Evolutionary conservation across 2,113 vertebrate genomes (phyloP).

Genomic region (Pleuronectes platessa): DNA sequence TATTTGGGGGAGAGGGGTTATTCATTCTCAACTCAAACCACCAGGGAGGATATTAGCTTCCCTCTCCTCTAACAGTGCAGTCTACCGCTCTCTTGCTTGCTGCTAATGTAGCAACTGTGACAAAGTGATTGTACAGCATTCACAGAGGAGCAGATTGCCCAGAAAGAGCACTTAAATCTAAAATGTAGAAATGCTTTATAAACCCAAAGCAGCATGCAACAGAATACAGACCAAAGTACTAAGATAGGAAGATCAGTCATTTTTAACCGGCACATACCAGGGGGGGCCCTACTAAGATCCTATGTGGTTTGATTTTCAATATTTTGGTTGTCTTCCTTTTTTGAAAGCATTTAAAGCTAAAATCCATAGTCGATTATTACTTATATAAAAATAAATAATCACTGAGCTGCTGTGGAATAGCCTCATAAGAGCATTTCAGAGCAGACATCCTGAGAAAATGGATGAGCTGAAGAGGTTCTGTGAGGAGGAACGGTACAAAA

Average conservation of each 20-base stretch:
- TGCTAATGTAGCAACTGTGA: slow-evolving; percentile 26
- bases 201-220: slow-evolving; percentile 10
- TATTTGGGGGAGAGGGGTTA: slow-evolving; percentile 63
- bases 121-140: slow-evolving; percentile 17
- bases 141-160: slow-evolving; percentile 19
- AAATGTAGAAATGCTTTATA: slow-evolving; percentile 11
- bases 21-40: slow-evolving; percentile 65
- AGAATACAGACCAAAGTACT: slow-evolving; percentile 2
- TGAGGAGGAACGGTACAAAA: background rate
- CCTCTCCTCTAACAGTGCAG: slow-evolving; percentile 22
- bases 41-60: slow-evolving; percentile 25
- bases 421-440: background rate
- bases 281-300: too few species aligned
- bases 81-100: slow-evolving; percentile 23
- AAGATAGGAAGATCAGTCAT: background rate
- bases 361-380: background rate
- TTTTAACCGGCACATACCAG: background rate
- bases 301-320: background rate
- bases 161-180: slow-evolving; percentile 36
- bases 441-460: background rate
- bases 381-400: background rate
- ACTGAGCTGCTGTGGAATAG: background rate
- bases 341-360: background rate
- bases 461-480: background rate
- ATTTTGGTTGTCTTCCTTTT: background rate